These are phyloP conservation scores for Acanthosepion esculentum DNA, from an alignment of 2,888 invertebrate genomes.

Conservation along the genomic window DNA sequence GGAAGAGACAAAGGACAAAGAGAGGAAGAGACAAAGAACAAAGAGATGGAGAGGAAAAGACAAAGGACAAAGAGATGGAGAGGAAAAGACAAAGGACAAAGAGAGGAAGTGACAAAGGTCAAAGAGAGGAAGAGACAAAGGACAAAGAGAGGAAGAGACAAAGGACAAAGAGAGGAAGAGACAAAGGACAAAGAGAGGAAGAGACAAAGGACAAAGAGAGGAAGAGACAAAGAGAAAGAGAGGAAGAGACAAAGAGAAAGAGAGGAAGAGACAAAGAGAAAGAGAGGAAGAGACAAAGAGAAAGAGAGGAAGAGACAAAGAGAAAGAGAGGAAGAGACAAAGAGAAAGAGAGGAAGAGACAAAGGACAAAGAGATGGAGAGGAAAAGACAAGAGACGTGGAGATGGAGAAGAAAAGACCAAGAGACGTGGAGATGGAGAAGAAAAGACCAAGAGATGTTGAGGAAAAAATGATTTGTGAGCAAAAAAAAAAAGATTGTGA, in stretches of 20 bases:
- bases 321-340: too few relatives aligned
- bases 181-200: background rate
- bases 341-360: too few relatives aligned
- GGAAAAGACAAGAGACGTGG: background rate
- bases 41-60: background rate
- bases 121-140: background rate
- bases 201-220: background rate
- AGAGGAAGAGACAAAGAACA: background rate
- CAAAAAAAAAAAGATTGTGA: too few relatives aligned
- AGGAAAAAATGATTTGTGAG: too few relatives aligned
- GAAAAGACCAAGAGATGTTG: background rate
- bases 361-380: background rate
- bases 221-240: too few relatives aligned
- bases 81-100: background rate
- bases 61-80: background rate
- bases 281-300: background rate
- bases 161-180: rapidly evolving
- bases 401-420: too few relatives aligned
- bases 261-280: background rate
- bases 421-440: background rate
- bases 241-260: too few relatives aligned
- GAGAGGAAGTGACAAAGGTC: background rate
- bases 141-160: background rate
- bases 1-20: too few relatives aligned
- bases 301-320: too few relatives aligned